Percentiles rank a stretch among this genome's conserved stretches.
phyloP scores from a whole-genome alignment of 2,113 vertebrate genomes.

The Rhynchomys soricoides region DNA sequence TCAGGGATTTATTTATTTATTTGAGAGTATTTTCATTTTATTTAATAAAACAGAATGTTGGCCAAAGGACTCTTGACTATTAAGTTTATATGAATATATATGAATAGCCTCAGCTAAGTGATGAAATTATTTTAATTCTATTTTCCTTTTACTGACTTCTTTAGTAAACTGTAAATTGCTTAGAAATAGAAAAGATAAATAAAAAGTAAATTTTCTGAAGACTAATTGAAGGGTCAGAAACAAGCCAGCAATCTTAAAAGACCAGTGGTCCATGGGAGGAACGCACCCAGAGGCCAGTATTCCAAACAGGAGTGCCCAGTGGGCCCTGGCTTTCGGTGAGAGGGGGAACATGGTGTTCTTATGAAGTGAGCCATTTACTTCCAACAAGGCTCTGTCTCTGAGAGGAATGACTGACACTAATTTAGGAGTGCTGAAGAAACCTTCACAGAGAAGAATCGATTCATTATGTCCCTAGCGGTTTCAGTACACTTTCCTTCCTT shows the following conservation, averaged over 20 bases:
- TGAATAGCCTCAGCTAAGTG: constrained; percentile 35
- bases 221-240: constrained; percentile 24
- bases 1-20: background rate
- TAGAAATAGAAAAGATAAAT: background rate
- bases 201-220: constrained; percentile 23
- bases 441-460: constrained; percentile 77
- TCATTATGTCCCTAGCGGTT: constrained; percentile 27
- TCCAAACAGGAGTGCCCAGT: background rate
- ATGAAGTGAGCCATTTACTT: constrained; percentile 66
- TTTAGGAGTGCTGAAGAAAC: constrained; percentile 72
- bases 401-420: constrained; percentile 62
- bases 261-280: background rate
- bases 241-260: background rate
- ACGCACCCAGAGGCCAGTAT: constrained; percentile 10
- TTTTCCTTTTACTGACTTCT: background rate
- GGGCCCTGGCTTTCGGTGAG: background rate
- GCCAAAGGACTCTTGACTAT: background rate
- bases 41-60: background rate
- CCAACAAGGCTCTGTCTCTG: constrained; percentile 57
- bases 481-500: constrained; percentile 55
- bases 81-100: background rate
- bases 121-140: background rate
- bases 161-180: constrained; percentile 24
- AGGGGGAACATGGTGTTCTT: background rate
- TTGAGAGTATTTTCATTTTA: background rate